These are phyloP conservation scores for Kryphioiulus occultus DNA, from an alignment of 2,888 invertebrate genomes.

Conservation along the genomic window DNA sequence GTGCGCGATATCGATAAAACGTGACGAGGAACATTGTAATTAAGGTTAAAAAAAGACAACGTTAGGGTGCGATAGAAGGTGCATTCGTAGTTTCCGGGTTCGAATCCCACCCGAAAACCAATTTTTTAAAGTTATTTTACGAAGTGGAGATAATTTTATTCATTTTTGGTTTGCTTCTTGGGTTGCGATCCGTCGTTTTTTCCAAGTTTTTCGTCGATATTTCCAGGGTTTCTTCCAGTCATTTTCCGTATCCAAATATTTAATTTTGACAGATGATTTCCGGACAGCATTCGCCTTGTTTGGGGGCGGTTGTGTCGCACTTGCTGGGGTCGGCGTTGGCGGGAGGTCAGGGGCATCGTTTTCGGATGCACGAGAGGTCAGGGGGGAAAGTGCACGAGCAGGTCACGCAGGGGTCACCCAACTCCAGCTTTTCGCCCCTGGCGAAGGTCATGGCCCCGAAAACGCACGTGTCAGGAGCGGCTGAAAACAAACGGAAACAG, in stretches of 20 bases:
- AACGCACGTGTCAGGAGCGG: slow-evolving; percentile 42
- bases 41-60: no score
- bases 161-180: no score
- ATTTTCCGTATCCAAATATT: background rate
- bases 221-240: background rate
- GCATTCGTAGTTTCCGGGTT: no score
- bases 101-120: no score
- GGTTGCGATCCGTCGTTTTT: background rate
- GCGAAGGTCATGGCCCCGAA: slow-evolving; percentile 50
- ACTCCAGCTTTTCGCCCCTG: slow-evolving; percentile 47
- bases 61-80: no score
- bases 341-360: slow-evolving; percentile 52
- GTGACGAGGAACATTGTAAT: background rate
- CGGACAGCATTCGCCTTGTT: slow-evolving; percentile 52
- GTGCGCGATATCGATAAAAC: background rate
- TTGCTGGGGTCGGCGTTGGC: slow-evolving; percentile 47
- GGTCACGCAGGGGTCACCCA: slow-evolving; percentile 53
- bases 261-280: slow-evolving; percentile 50
- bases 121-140: no score
- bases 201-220: background rate
- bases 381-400: slow-evolving; percentile 52
- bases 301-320: slow-evolving; percentile 39
- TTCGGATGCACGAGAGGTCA: slow-evolving; percentile 49
- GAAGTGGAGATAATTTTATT: no score
- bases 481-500: background rate